phyloP scores from a whole-genome alignment of 2,113 vertebrate genomes.

The Oreochromis aureus region DNA sequence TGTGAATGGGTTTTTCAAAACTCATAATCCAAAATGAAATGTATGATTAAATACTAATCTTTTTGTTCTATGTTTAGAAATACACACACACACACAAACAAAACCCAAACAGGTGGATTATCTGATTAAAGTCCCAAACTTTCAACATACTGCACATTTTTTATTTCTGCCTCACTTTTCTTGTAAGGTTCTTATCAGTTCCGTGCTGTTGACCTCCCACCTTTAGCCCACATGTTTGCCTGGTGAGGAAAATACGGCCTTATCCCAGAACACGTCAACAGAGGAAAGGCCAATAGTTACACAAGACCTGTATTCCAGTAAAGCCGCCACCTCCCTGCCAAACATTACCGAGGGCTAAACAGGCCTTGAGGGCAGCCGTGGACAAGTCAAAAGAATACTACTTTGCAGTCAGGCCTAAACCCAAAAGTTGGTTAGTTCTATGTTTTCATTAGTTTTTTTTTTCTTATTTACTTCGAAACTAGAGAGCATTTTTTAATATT shows the following conservation, averaged over 20 bases:
- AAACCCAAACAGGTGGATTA: neutral
- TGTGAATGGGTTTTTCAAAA: neutral
- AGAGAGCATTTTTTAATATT: neutral
- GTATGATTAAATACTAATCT: neutral
- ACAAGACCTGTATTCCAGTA: conserved; percentile 56
- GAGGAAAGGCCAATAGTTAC: conserved; percentile 52
- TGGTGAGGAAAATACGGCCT: neutral
- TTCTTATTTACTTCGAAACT: neutral
- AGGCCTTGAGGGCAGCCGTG: neutral
- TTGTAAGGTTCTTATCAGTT: conserved; percentile 6
- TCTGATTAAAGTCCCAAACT: neutral
- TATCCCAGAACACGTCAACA: conserved; percentile 33
- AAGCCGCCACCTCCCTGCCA: conserved; percentile 19
- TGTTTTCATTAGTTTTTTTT: neutral
- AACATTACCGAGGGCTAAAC: neutral
- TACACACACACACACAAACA: neutral
- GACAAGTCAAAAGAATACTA: conserved; percentile 29
- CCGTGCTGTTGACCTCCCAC: conserved; percentile 20
- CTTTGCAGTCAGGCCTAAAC: neutral
- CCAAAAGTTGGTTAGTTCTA: neutral
- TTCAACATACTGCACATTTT: neutral
- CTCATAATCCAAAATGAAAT: neutral
- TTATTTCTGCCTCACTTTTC: neutral
- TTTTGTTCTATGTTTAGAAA: neutral
- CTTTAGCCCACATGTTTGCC: conserved; percentile 44